Percentiles rank a stretch among this genome's conserved stretches.
These are phyloP conservation scores for Palythoa caribaeorum DNA, from an alignment of 92 coral and sea anemone genomes.

Conservation along the genomic window DNA sequence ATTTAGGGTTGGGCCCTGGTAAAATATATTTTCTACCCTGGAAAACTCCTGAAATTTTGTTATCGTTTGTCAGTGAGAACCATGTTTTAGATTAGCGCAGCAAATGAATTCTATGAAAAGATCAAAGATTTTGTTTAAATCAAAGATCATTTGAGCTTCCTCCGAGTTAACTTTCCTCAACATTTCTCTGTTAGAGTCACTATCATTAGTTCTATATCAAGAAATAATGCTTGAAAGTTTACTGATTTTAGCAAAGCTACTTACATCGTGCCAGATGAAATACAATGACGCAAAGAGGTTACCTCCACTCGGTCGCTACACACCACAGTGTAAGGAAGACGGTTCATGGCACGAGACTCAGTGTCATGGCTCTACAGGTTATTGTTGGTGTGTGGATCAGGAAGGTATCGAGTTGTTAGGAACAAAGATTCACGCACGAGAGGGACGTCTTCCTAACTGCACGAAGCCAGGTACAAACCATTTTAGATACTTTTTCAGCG, in stretches of 20 bases:
- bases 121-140: no score
- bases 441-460: constrained; percentile 44
- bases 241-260: neutral
- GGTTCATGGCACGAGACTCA: constrained; percentile 65
- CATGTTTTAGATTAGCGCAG: no score
- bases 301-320: constrained; percentile 76
- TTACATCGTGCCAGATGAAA: constrained; percentile 73
- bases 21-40: no score
- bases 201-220: neutral
- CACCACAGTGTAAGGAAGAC: constrained; percentile 72
- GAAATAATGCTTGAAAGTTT: neutral
- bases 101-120: no score
- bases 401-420: constrained; percentile 57
- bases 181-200: neutral
- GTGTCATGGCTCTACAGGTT: constrained; percentile 59
- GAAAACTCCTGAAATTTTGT: no score
- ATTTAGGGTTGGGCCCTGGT: no score
- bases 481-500: no score
- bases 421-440: constrained; percentile 41
- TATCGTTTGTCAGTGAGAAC: no score
- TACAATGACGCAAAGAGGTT: constrained; percentile 58
- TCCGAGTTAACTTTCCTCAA: neutral
- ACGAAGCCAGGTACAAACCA: neutral
- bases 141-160: no score
- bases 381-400: constrained; percentile 68